Conservation (phyloP, 1,140 invertebrate species). For the Aphelenchoides besseyi region DNA sequence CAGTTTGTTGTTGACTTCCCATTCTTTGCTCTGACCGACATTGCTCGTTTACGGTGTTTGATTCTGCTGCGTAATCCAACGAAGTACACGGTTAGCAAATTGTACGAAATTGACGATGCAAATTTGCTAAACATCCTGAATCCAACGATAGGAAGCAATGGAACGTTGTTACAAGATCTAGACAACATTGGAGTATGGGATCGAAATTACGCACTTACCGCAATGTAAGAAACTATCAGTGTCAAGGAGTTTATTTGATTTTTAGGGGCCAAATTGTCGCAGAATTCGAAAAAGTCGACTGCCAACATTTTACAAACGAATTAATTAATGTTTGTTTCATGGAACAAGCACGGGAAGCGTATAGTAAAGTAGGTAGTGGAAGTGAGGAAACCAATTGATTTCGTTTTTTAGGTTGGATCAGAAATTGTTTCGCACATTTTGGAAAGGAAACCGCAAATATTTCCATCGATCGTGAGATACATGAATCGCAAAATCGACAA, state of each 20-base stretch:
- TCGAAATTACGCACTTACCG: constrained; percentile 29
- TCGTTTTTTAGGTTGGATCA: constrained; percentile 41
- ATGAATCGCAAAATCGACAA: constrained; percentile 43
- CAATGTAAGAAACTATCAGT: too few species aligned
- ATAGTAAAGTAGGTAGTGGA: constrained; percentile 38
- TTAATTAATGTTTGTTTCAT: constrained; percentile 45
- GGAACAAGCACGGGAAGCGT: constrained; percentile 38
- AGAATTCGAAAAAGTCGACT: constrained; percentile 32
- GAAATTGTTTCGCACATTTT: constrained; percentile 37
- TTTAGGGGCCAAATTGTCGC: constrained; percentile 36
- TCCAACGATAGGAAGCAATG: background rate
- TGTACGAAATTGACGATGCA: constrained; percentile 37
- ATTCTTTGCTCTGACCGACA: constrained; percentile 34
- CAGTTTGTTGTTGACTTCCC: constrained; percentile 51
- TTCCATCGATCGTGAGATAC: constrained; percentile 34
- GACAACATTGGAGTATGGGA: constrained; percentile 27
- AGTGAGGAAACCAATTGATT: constrained; percentile 16
- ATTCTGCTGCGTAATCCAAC: constrained; percentile 30
- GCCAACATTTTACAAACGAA: constrained; percentile 34
- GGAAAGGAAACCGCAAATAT: constrained; percentile 34
- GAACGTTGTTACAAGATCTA: constrained; percentile 20
- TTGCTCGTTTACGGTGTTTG: constrained; percentile 35
- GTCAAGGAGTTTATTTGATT: too few species aligned
- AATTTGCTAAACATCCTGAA: constrained; percentile 20
- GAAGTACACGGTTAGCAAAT: constrained; percentile 16